Conservation (phyloP, 92 coral and sea anemone species). For the Palythoa heliodiscus region DNA sequence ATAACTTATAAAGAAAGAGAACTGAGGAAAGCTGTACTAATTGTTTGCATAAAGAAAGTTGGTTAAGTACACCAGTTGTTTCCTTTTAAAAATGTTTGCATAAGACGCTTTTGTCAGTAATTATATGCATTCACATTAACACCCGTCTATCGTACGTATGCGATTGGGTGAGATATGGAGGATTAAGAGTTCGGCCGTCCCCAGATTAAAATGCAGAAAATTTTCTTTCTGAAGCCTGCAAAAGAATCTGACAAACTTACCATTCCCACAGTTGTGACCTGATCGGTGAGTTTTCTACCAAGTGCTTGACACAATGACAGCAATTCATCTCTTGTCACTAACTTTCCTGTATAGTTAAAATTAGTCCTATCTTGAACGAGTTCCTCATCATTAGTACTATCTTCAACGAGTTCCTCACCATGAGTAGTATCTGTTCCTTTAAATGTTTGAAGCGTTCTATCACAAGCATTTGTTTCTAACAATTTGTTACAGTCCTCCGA, state of each 20-base stretch:
- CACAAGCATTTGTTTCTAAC: not conserved
- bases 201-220: too few species aligned
- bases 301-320: slow-evolving; percentile 63
- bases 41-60: too few species aligned
- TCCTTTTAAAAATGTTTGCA: too few species aligned
- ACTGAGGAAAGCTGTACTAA: not conserved
- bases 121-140: too few species aligned
- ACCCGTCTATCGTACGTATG: too few species aligned
- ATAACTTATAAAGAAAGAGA: not conserved
- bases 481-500: not conserved
- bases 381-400: not conserved
- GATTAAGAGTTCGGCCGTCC: too few species aligned
- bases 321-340: slow-evolving; percentile 77
- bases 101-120: too few species aligned
- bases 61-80: too few species aligned
- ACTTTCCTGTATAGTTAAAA: slow-evolving; percentile 17
- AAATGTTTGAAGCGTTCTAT: not conserved
- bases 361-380: not conserved
- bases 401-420: not conserved
- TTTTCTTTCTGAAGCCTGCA: not conserved
- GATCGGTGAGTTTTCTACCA: slow-evolving; percentile 29
- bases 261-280: slow-evolving; percentile 43
- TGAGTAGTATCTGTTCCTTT: not conserved
- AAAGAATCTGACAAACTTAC: not conserved
- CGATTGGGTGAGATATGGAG: too few species aligned